Base-by-base conservation (phyloP, 2,113 vertebrate genomes). In the Perognathus longimembris region DNA sequence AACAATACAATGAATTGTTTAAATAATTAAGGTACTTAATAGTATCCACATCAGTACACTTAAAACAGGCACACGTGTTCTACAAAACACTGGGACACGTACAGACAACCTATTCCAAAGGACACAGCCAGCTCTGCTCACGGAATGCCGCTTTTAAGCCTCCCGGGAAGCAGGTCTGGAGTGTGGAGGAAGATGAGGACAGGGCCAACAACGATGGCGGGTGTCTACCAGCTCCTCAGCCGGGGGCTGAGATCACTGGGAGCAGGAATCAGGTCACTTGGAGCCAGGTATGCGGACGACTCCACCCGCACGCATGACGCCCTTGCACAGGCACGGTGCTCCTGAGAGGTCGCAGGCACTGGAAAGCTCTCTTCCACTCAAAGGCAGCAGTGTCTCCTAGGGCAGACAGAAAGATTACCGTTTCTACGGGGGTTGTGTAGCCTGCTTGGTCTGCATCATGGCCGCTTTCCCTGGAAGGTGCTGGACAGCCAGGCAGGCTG, bases 11-110 rank as follows among this genome's bases (percentile, higher is more conserved):
- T 92, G 81, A 85, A 94, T 97, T 96, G 93, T 91, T 98, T 98
- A 98, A 98, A 98, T 98, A 98, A 97, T 96, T 97, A 96, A 95
- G 96, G 84, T 88, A 97, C 96, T 97, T 95, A 96, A 97, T 96
- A 95, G 78, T 96, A 97, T 97, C 93, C 97, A 97, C 97, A 97
- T 96, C 97, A 96, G 92, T 90, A 95, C 90, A 93, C 77, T 84
- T 93, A 84, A 95, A 61, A 96, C 92, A 94, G 94, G 88, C 70
- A 92, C 92, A 59, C 90, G 64, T 83, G 85, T 91, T 97, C 82
- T 96, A 97, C 91, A 67, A 83, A 77, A 89, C 71, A 89, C 83
- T 7, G 90, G 93, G 95, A 97, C 94, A 85, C 91, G 94, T 89
- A 96, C 88, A 92, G 93, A 96, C 5, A 92, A 92, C 71, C 89